Percentiles rank a stretch among this genome's conserved stretches.
These are phyloP conservation scores for Mallotus villosus DNA, from an alignment of 2,797 vertebrate genomes.

Conservation along the genomic window DNA sequence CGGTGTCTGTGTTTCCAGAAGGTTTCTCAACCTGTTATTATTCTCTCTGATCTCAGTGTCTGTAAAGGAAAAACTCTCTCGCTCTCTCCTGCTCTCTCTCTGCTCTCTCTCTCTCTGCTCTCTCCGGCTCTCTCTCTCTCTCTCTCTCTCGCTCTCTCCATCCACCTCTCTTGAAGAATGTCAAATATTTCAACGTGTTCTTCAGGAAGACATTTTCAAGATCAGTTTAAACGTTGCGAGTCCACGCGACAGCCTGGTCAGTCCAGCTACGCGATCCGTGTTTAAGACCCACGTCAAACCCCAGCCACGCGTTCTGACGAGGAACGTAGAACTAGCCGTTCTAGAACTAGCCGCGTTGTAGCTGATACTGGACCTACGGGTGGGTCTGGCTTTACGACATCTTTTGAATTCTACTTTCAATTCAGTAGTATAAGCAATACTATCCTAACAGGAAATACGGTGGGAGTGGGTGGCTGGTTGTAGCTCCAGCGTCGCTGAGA, in stretches of 20 bases:
- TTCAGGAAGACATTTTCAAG: conserved; percentile 55
- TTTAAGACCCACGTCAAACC: not conserved
- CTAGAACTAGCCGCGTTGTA: too few species aligned
- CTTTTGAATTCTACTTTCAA: too few species aligned
- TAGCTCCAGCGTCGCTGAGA: too few species aligned
- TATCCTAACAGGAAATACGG: not conserved
- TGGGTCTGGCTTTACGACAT: too few species aligned
- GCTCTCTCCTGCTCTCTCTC: too few species aligned
- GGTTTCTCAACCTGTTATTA: not conserved
- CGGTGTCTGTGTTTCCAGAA: too few species aligned
- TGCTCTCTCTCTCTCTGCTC: conserved; percentile 32
- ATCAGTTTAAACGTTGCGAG: conserved; percentile 33
- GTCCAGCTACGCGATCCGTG: not conserved
- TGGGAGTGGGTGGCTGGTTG: not conserved
- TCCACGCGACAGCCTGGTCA: not conserved
- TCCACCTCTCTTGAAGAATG: conserved; percentile 22
- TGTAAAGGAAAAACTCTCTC: not conserved
- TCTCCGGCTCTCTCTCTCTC: not conserved
- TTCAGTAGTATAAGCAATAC: too few species aligned
- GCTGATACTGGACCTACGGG: too few species aligned
- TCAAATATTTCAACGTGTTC: conserved; percentile 28
- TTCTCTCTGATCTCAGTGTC: not conserved
- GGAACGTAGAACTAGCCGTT: too few species aligned
- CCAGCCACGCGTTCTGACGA: not conserved
- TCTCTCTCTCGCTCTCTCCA: conserved; percentile 34